Base-by-base conservation (phyloP, 2,888 invertebrate species). In the Seira sanloemensis region DNA sequence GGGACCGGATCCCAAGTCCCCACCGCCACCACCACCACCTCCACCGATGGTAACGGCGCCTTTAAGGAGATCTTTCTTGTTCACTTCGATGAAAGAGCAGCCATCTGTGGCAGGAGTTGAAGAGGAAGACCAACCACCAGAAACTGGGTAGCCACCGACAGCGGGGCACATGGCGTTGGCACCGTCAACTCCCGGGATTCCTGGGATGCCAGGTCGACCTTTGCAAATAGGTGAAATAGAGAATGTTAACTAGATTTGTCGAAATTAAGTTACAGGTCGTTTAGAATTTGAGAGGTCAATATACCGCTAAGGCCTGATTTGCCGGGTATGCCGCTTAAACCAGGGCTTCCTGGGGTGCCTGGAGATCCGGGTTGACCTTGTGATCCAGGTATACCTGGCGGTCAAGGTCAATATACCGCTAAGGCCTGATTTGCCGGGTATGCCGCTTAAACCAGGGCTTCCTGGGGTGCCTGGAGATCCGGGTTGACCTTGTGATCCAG, bases 1-100 rank as follows among this genome's bases (percentile, higher is more conserved):
- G 16, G 71, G 62, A 1, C 82, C 82, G n/a, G 82, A 77, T n/a
- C 25, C 27, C 0, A 37, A 18, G 9, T 71, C 71, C 16, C 82
- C 82, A 16, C 82, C 82, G 18, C 82, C 82, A 4, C 83, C 83
- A 1, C 83, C 83, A 16, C 83, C 83, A 19, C 83, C 83, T 7
- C 83, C 83, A 5, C 83, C 83, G 5, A 83, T 83, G 9, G 83
- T 83, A 16, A 83, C 83, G n/a, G 58, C 62, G 2, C 77, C 73
- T 71, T 78, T 77, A 1, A 66, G 12, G 2, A 54, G 16, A 1
- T 82, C 76, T 16, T 82, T 82, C 46, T 82, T 69, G 37, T 50
- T 67, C 1, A 83, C 26, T 73, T 83, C 83, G 21, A 83, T 50
- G 23, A 83, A 83, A 1, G 77, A 77, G 46, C 83, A 83, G 21